Evolutionary conservation across 2,888 invertebrate species (phyloP), one percentile per base, ranked within the genome.

Genomic region (Erebia aethiops): DNA sequence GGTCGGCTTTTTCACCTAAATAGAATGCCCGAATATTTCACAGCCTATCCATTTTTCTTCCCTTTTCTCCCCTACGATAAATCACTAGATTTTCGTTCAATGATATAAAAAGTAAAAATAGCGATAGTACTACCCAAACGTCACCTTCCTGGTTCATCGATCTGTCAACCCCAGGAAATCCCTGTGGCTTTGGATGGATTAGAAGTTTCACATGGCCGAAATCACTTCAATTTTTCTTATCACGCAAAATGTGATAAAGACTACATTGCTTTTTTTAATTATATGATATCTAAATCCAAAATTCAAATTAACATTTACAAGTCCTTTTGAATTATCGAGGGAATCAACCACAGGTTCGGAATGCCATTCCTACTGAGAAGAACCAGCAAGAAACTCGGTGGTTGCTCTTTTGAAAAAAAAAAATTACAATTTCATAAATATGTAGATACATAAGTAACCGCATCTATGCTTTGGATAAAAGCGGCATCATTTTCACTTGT

Each of bases 91-190:
- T 72, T 72, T 62, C 67, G 51, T 49, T 52, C 13, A 26, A 16
- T 56, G 49, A 56, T 57, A 61, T 61, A 49, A 26, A 46, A 66
- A 70, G 65, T 51, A 70, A 70, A 63, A 70, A 63, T 70, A 63
- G 58, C 18, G 11, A 18, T 54, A 49, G 58, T 64, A 66, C 57
- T 41, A 46, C 60, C 66, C 46, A 49, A 51, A 65, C 65, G 63
- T 46, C 67, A 67, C 64, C 67, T 67, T 57, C 58, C 66, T 52
- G 49, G 63, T 66, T 62, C 64, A 67, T 67, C 58, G 67, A 65
- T 71, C 68, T 60, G 26, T 60, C 68, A 41, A 68, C 70, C 70
- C 63, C 49, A 58, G 67, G 64, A 56, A 68, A 61, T 68, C 70
- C 70, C 72, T 61, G 43, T 13, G 65, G 72, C n/a, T 70, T 56